A percentile compares a stretch with the other conserved stretches of the same genome.
Evolutionary conservation across 2,113 vertebrate genomes (phyloP).

Genomic region (Mastomys coucha): DNA sequence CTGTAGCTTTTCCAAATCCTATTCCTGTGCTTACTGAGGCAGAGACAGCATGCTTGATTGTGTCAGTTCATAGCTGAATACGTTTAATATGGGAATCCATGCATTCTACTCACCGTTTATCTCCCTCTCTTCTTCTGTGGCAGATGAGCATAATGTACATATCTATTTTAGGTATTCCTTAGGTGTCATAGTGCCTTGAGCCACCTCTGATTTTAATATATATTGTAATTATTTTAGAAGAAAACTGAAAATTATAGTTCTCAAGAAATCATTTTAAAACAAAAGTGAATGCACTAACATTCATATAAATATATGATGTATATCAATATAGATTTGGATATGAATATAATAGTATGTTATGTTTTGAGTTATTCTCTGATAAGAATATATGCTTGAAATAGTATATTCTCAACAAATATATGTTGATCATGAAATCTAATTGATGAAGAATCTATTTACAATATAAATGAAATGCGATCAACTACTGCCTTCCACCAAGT

Average conservation of each 20-base stretch:
- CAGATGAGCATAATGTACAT: not conserved
- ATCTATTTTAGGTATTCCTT: not conserved
- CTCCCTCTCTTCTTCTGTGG: not conserved
- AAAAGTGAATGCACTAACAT: not conserved
- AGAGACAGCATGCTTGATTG: constrained; percentile 6
- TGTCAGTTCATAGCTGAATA: constrained; percentile 55
- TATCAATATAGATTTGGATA: not conserved
- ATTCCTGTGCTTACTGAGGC: constrained; percentile 65
- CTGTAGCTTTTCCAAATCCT: constrained; percentile 56
- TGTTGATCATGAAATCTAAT: not conserved
- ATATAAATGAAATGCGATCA: not conserved
- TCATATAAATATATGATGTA: not conserved
- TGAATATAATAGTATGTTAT: not conserved
- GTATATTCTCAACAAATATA: constrained; percentile 6
- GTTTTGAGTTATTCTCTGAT: not conserved
- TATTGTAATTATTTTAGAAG: not conserved
- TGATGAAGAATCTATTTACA: not conserved
- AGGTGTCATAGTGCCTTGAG: not conserved
- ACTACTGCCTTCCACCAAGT: not conserved
- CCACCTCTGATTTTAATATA: not conserved
- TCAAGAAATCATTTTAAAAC: constrained; percentile 31
- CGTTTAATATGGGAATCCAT: constrained; percentile 56
- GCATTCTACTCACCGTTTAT: constrained; percentile 19
- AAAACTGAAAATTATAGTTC: not conserved
- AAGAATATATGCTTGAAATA: not conserved